Conservation (phyloP, 1,140 invertebrate genomes). For the Liolophura sinensis region DNA sequence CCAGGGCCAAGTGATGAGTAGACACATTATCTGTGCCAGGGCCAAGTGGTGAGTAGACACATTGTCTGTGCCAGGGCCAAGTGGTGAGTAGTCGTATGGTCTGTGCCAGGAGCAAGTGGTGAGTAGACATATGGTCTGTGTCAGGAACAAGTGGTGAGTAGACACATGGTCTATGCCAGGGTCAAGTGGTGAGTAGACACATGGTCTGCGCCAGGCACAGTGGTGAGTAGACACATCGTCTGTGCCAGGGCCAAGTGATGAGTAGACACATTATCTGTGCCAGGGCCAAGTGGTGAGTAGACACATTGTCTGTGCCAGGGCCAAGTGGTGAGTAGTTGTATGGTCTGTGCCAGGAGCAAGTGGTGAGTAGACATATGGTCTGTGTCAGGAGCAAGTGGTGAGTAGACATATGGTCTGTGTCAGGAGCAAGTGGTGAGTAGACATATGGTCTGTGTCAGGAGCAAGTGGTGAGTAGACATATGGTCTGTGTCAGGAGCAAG, state of each 20-base stretch:
- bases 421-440: conserved; percentile 57
- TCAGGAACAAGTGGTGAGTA: conserved; percentile 83
- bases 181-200: conserved; percentile 83
- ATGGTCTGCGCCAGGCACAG: too few relatives aligned
- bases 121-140: too few relatives aligned
- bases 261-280: too few relatives aligned
- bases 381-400: conserved; percentile 90
- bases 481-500: conserved; percentile 88
- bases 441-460: too few relatives aligned
- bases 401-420: too few relatives aligned
- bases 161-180: conserved; percentile 78
- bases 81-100: conserved; percentile 79
- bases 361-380: too few relatives aligned
- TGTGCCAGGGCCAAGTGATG: too few relatives aligned
- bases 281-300: too few relatives aligned
- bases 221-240: too few relatives aligned
- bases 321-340: too few relatives aligned
- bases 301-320: too few relatives aligned
- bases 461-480: conserved; percentile 1
- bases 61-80: conserved; percentile 82
- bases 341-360: too few relatives aligned
- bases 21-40: conserved; percentile 78
- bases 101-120: conserved; percentile 88
- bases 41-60: conserved; percentile 79
- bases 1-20: conserved; percentile 87